Conservation (phyloP, 2,113 vertebrate species). For the Nothoprocta pentlandii region DNA sequence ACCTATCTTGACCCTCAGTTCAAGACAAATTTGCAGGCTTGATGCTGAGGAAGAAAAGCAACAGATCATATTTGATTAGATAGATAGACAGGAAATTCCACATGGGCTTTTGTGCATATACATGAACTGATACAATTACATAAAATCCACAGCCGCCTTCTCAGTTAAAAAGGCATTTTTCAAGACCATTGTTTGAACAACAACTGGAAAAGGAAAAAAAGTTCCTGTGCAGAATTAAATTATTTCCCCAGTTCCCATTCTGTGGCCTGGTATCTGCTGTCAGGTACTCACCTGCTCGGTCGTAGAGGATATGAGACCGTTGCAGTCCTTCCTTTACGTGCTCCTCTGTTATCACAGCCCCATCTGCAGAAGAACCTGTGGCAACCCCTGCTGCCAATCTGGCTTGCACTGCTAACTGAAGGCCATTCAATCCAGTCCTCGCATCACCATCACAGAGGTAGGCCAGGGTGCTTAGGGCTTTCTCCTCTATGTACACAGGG, state of each 20-base stretch:
- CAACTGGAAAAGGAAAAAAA: background rate
- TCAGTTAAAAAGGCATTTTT: background rate
- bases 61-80: background rate
- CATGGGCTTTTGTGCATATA: background rate
- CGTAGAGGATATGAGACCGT: constrained; percentile 95
- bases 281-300: constrained; percentile 88
- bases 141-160: background rate
- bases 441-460: constrained; percentile 95
- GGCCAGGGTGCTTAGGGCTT: constrained; percentile 90
- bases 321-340: constrained; percentile 95
- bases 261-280: background rate
- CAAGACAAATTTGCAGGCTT: background rate
- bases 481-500: constrained; percentile 86
- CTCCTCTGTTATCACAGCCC: constrained; percentile 86
- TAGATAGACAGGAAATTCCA: background rate
- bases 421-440: constrained; percentile 88
- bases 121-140: background rate
- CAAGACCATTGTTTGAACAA: background rate
- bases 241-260: background rate
- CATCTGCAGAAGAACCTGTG: constrained; percentile 17
- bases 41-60: background rate
- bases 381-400: constrained; percentile 69
- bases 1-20: background rate
- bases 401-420: constrained; percentile 93
- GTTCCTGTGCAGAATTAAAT: background rate